Evolutionary conservation across 2,113 vertebrate genomes (phyloP).

Genomic region (Emberiza fucata): DNA sequence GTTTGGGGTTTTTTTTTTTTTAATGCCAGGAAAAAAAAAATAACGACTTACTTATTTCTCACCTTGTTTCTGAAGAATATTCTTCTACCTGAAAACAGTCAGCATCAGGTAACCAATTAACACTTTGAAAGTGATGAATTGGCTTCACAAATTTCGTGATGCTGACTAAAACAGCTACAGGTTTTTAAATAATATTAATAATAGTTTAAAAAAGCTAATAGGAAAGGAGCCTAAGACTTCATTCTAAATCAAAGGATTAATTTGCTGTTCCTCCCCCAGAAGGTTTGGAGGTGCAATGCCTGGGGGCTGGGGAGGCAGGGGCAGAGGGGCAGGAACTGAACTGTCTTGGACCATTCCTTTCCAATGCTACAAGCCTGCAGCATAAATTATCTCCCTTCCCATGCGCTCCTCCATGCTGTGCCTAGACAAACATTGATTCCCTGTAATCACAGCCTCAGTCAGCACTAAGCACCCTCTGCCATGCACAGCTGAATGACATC

Average conservation of each 20-base stretch:
- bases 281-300: background rate
- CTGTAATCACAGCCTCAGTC: background rate
- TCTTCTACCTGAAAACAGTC: background rate
- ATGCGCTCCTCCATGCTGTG: background rate
- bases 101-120: background rate
- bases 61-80: background rate
- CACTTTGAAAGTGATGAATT: background rate
- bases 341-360: background rate
- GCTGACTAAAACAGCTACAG: background rate
- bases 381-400: accelerated
- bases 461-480: background rate
- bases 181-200: background rate
- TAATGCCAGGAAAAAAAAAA: background rate
- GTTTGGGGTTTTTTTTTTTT: background rate
- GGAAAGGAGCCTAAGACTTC: background rate
- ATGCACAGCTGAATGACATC: background rate
- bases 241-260: background rate
- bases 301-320: accelerated
- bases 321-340: background rate
- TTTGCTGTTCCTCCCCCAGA: background rate
- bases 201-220: background rate
- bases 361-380: accelerated
- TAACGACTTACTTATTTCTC: background rate
- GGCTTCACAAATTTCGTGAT: background rate
- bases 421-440: background rate